Evolutionary conservation across 2,888 invertebrate species (phyloP), one percentile per base, ranked within the genome.

Genomic region (Eremobia ochroleuca): DNA sequence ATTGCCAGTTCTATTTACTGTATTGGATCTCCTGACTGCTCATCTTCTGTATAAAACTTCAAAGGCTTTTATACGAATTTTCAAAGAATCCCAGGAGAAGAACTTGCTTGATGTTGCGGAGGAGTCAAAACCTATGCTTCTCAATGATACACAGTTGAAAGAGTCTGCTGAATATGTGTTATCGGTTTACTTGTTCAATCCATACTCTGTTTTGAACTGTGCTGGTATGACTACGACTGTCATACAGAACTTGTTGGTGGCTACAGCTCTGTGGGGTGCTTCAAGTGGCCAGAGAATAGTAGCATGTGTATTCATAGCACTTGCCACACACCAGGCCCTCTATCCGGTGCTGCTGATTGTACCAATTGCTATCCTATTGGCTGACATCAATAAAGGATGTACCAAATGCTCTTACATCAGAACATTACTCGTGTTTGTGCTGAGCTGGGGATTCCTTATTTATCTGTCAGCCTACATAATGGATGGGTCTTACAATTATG

Each of bases 161-260:
- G 97, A 97, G 87, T 97, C 98, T 43, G 97, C 98, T 8, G 96
- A 98, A 83, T 98, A 98, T 94, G 98, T 98, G 0, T 95, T 98
- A 15, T 97, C 98, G 37, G 98, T 98, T 1, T 99, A 99, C 94
- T 97, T 99, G 62, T 98, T 99, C 89, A 99, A 99, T 95, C 99
- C 99, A 0, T 98, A 98, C 92, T 98, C 98, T 49, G 97, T 99
- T 76, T 96, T 99, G 74, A 98, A 98, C 89, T 99, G 99, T 95
- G 98, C 98, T 49, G 99, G 98, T 18, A 98, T 98, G 94, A 99
- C 99, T 0, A 99, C 99, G 4, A 99, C 99, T 3, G 98, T 99
- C 21, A 98, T 99, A 87, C 98, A 98, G 88, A 99, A 99, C 95
- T 97, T 99, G n/a, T 97, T 98, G 67, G 96, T 99, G 46, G 97